Conservation (phyloP, 2,113 vertebrate species). For the Trematocara variabile region DNA sequence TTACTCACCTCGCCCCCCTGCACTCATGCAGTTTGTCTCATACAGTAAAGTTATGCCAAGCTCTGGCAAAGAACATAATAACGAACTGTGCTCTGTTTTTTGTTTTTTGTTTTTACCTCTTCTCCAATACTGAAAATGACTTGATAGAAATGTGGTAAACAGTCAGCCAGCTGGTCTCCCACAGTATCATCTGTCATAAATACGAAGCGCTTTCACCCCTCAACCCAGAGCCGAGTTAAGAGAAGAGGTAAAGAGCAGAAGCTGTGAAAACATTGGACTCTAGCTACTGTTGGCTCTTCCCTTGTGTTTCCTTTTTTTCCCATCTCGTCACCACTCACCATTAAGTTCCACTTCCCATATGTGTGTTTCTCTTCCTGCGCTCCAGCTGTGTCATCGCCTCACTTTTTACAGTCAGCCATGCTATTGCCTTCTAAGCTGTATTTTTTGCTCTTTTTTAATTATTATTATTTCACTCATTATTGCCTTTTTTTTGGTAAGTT, state of each 20-base stretch:
- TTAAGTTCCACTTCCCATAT: background rate
- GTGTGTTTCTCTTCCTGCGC: background rate
- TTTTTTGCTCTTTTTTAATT: conserved; percentile 2
- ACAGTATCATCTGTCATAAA: background rate
- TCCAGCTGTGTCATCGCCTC: background rate
- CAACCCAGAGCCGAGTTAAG: background rate
- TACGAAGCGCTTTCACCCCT: background rate
- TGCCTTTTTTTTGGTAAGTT: conserved; percentile 50
- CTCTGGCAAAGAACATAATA: background rate
- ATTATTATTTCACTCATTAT: conserved; percentile 7
- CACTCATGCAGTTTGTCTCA: background rate
- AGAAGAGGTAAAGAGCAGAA: background rate
- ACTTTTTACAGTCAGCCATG: background rate
- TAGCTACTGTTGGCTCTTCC: background rate
- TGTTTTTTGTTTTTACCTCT: background rate
- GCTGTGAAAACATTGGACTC: background rate
- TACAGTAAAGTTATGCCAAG: background rate
- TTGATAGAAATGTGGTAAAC: background rate
- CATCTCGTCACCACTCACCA: background rate
- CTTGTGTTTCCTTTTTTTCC: background rate
- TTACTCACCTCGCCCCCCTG: background rate
- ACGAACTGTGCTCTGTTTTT: background rate
- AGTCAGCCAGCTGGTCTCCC: conserved; percentile 29
- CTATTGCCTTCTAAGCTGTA: background rate
- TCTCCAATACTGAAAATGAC: background rate